These are phyloP conservation scores for Tragulus kanchil DNA, from an alignment of 2,113 vertebrate species.

Conservation along the genomic window DNA sequence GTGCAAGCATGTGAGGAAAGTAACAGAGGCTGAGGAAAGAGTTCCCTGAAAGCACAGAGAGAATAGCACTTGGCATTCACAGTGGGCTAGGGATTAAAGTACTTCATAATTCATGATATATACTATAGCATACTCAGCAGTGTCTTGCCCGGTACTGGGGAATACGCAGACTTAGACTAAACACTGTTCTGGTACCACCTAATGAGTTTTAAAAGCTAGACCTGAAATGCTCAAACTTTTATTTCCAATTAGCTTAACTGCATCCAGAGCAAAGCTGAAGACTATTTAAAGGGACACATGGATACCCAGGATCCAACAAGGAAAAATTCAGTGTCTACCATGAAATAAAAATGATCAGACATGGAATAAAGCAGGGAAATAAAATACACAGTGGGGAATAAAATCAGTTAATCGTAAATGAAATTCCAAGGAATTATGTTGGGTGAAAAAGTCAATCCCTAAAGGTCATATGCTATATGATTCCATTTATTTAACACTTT, in stretches of 20 bases:
- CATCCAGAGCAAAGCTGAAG: not conserved
- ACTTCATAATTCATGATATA: not conserved
- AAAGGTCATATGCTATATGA: not conserved
- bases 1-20: not conserved
- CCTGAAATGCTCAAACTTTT: not conserved
- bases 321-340: not conserved
- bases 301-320: not conserved
- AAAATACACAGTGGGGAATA: not conserved
- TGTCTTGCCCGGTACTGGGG: not conserved
- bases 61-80: not conserved
- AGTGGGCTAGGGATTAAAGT: not conserved
- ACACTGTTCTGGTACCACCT: not conserved
- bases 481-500: constrained; percentile 16
- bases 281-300: constrained; percentile 21
- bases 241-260: constrained; percentile 24
- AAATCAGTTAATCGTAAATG: not conserved
- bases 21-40: not conserved
- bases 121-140: not conserved
- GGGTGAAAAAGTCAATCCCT: not conserved
- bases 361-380: constrained; percentile 13
- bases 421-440: not conserved
- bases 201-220: constrained; percentile 5
- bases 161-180: not conserved
- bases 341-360: not conserved
- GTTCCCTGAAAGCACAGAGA: not conserved